Evolutionary conservation across 2,113 vertebrate genomes (phyloP), one percentile per base, ranked within the genome.

Genomic region (Zingel zingel): DNA sequence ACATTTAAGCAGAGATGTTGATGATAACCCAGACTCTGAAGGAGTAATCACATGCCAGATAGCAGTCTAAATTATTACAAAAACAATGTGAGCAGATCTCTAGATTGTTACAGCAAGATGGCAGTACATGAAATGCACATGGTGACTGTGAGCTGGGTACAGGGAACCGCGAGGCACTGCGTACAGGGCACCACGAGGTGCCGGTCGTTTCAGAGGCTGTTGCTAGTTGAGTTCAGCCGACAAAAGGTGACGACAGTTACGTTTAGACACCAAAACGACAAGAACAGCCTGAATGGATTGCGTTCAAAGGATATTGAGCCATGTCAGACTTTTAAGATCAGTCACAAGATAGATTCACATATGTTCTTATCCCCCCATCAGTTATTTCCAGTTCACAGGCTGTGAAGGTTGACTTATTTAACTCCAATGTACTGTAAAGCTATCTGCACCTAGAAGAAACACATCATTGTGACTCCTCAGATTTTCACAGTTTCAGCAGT

Each of bases 51-150:
- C 3, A 48, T 5, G 50, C 19, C 19, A 18, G 25, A 33, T 45
- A 58, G 51, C 16, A 27, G 51, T 12, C 21, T 19, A 39, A 63
- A 69, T 39, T 11, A 61, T 23, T 14, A 36, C 18, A 11, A 23
- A 43, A 64, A n/a, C 21, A 45, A 5, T 16, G 33, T 54, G 27
- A 18, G 14, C 23, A 48, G 45, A 47, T 47, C n/a, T 16, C 19
- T 50, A 39, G 54, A 70, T 50, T 58, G 30, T 74, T 45, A 43
- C 71, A 58, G 36, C 39, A 61, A 65, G 25, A 58, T 3, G 19
- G 18, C 25, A 56, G 57, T 63, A 48, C 43, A 57, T 74, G n/a
- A 12, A 45, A 11, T 12, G 21, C 53, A 48, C 27, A 61, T 5
- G 16, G 15, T 27, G 33, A 33, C 33, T 33, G 6, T 33, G 33